These are phyloP conservation scores for Parazoanthus atlanticus DNA, from an alignment of 92 coral and sea anemone genomes.

Conservation along the genomic window DNA sequence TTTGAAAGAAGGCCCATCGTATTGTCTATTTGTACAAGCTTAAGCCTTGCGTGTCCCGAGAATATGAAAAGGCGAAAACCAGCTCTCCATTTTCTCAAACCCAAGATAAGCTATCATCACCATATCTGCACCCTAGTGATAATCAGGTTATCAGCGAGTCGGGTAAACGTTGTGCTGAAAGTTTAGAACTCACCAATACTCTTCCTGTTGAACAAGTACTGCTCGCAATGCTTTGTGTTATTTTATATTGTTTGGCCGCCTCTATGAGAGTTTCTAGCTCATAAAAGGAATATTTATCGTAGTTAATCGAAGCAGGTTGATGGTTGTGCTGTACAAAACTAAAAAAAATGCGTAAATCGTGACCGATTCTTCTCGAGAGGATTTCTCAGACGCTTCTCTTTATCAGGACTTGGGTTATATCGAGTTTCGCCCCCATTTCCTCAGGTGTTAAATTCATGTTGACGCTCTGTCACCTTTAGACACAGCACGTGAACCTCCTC, in stretches of 20 bases:
- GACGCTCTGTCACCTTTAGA: constrained; percentile 49
- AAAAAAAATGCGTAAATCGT: constrained; percentile 20
- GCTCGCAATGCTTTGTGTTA: background rate
- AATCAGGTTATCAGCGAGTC: constrained; percentile 36
- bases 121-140: constrained; percentile 42
- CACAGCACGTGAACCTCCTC: constrained; percentile 23
- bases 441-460: constrained; percentile 85
- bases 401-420: constrained; percentile 18
- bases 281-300: background rate
- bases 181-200: background rate
- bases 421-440: constrained; percentile 54
- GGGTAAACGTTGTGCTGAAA: constrained; percentile 10
- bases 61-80: constrained; percentile 45
- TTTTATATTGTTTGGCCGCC: background rate
- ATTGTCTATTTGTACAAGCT: constrained; percentile 41
- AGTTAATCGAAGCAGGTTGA: background rate
- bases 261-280: background rate
- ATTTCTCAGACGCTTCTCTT: constrained; percentile 12
- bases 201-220: background rate
- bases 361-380: background rate
- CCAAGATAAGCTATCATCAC: constrained; percentile 68
- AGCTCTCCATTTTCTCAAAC: constrained; percentile 36
- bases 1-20: background rate
- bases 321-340: background rate
- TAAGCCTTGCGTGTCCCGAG: constrained; percentile 58